Evolutionary conservation across 2,888 invertebrate species (phyloP).

Genomic region (Phymatocera aterrima): DNA sequence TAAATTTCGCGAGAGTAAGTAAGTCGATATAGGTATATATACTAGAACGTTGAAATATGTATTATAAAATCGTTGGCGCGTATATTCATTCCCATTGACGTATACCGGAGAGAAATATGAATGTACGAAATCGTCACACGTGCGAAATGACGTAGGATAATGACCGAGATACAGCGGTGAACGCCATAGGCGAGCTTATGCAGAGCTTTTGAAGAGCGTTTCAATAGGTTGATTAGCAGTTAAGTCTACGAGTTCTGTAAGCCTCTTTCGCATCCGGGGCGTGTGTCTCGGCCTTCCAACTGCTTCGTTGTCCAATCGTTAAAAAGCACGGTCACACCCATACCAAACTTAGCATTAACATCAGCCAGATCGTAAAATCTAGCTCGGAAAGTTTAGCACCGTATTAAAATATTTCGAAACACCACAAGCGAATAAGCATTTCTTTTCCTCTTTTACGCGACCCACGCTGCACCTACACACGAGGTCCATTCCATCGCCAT

Average conservation of each 20-base stretch:
- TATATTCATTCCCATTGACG: not conserved
- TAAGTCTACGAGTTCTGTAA: slow-evolving; percentile 31
- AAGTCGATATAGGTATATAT: not conserved
- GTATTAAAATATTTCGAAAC: slow-evolving; percentile 21
- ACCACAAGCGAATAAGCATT: not conserved
- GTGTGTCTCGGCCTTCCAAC: slow-evolving; percentile 41
- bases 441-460: not conserved
- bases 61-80: too few species aligned
- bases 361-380: slow-evolving; percentile 34
- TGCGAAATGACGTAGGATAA: not conserved
- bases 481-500: too few species aligned
- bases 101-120: not conserved
- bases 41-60: not conserved
- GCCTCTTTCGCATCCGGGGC: slow-evolving; percentile 40
- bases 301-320: slow-evolving; percentile 42
- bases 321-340: slow-evolving; percentile 42
- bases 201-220: slow-evolving; percentile 24
- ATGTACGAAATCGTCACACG: not conserved
- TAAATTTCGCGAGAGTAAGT: too few species aligned
- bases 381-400: slow-evolving; percentile 16
- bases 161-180: not conserved
- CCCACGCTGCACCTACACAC: too few species aligned
- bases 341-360: slow-evolving; percentile 33
- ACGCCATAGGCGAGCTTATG: slow-evolving; percentile 7
- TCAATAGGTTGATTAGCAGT: slow-evolving; percentile 42